Conservation (phyloP, 2,797 vertebrate species). For the Trachops cirrhosus region DNA sequence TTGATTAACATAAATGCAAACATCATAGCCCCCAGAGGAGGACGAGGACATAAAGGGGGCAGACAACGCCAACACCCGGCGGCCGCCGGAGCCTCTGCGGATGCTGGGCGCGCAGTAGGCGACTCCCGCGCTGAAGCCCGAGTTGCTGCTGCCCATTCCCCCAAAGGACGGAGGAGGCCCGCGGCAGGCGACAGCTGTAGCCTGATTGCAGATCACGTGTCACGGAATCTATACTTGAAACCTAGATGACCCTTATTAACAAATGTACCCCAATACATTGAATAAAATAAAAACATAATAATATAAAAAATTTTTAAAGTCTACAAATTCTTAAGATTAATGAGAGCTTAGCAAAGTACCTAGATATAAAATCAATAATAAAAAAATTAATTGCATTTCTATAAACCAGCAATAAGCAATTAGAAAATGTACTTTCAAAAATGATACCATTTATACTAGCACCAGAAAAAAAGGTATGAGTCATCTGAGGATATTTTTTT, state of each 20-base stretch:
- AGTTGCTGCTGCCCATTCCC: too few relatives aligned
- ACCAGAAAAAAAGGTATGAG: neutral
- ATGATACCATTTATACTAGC: neutral
- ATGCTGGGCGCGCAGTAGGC: too few relatives aligned
- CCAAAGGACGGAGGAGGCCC: too few relatives aligned
- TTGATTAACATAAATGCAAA: neutral
- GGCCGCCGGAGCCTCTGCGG: too few relatives aligned
- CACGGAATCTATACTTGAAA: neutral
- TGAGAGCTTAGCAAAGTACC: neutral
- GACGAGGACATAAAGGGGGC: too few relatives aligned
- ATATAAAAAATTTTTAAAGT: neutral
- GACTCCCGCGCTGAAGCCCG: too few relatives aligned
- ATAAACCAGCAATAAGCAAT: neutral
- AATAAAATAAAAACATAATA: neutral
- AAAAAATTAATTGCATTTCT: neutral
- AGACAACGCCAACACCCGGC: too few relatives aligned
- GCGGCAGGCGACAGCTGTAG: too few relatives aligned
- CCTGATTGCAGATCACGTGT: neutral
- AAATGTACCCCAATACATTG: neutral
- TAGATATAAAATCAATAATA: neutral
- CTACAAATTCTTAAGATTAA: neutral
- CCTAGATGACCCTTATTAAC: neutral
- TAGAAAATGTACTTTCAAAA: constrained; percentile 23
- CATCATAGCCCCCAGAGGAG: neutral
- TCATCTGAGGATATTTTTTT: neutral